Evolutionary conservation across 2,888 invertebrate species (phyloP), one percentile per base, ranked within the genome.

Genomic region (Yponomeuta cagnagella): DNA sequence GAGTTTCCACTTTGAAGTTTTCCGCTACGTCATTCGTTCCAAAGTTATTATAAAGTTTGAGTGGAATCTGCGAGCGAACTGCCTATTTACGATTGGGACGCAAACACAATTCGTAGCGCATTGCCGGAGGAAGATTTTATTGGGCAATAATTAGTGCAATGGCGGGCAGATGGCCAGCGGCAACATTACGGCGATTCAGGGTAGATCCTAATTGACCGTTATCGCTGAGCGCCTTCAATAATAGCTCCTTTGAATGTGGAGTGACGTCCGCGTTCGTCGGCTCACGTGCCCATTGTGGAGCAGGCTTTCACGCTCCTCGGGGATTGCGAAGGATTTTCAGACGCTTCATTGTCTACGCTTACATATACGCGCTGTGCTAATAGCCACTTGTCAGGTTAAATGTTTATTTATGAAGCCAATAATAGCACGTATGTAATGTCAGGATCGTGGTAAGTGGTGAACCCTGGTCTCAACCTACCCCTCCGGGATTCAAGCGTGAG

Each of bases 301-400:
- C 77, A 80, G 79, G 77, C 81, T 82, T 85, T 84, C 84, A 81
- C 78, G 81, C 79, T 84, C 85, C 82, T 82, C 74, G 77, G 86
- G 85, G 87, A 88, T 86, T 86, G 84, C 75, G 82, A 78, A 80
- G 83, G 85, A 87, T 88, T 86, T 83, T 82, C 78, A 84, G 80
- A 82, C 77, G 80, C 78, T 79, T 77, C 77, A 73, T 76, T 67
- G 67, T 67, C 37, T 43, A 67, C 37, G 37, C 33, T 76, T 76
- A 74, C 72, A 73, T 79, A 78, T 75, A 80, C 76, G 79, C 75
- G 76, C 74, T 76, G 76, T 77, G 78, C 76, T 77, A 75, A 74
- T 74, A 76, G 75, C 76, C 75, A 80, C 79, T 82, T 70, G 77
- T 81, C 73, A 77, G 74, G 30, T 48, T 30, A 73, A 74, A 75